A percentile compares a stretch with the other conserved stretches of the same genome.
Conservation (phyloP, 1,140 invertebrate genomes). For the Elymnias hypermnestra region DNA sequence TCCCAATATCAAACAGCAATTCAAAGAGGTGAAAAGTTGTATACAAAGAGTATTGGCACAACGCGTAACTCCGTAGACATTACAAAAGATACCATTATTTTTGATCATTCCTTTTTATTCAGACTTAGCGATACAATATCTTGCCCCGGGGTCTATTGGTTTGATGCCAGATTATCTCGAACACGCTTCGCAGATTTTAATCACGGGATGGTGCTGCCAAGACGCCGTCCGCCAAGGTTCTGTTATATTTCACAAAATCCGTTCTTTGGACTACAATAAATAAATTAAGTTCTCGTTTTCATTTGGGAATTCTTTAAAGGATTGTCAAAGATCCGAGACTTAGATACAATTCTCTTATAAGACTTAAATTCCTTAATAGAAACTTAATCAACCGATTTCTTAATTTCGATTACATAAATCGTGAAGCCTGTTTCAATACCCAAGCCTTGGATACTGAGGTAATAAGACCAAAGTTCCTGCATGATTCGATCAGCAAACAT, state of each 20-base stretch:
- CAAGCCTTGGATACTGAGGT: too few species aligned
- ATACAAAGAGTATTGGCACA: slow-evolving; percentile 18
- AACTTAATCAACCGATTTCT: too few species aligned
- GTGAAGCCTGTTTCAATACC: too few species aligned
- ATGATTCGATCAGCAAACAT: too few species aligned
- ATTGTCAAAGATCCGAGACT: neutral
- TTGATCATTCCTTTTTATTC: slow-evolving; percentile 32
- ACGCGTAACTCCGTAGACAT: slow-evolving; percentile 12
- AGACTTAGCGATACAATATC: slow-evolving; percentile 25
- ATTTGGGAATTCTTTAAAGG: neutral
- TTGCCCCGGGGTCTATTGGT: slow-evolving; percentile 31
- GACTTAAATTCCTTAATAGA: neutral
- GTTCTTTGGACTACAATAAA: slow-evolving; percentile 12
- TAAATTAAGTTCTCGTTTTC: slow-evolving; percentile 6
- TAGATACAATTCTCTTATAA: neutral
- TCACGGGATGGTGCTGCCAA: slow-evolving; percentile 39
- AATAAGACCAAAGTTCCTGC: too few species aligned
- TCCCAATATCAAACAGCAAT: slow-evolving; percentile 2
- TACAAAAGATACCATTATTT: slow-evolving; percentile 31
- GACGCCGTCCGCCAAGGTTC: slow-evolving; percentile 20
- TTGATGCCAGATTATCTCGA: slow-evolving; percentile 45
- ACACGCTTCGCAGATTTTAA: slow-evolving; percentile 46
- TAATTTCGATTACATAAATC: too few species aligned
- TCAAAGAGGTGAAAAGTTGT: neutral
- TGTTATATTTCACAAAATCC: slow-evolving; percentile 9